phyloP scores from a whole-genome alignment of 1,140 invertebrate genomes.

The Vanessa tameamea region DNA sequence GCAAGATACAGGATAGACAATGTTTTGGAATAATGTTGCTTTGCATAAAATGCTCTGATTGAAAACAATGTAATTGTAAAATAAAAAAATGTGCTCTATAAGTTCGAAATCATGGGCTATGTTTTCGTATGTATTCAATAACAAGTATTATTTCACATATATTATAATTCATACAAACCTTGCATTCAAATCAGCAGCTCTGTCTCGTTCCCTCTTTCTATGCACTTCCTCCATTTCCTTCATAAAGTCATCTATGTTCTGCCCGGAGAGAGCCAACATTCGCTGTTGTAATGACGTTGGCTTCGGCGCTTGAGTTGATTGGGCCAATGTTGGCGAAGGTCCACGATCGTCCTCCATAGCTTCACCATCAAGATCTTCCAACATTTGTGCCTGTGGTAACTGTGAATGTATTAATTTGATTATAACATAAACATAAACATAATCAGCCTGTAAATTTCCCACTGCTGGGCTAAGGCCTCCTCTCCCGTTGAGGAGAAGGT shows the following conservation, averaged over 20 bases:
- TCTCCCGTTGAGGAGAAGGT: no score
- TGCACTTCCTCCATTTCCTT: conserved; percentile 94
- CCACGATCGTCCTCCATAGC: conserved; percentile 48
- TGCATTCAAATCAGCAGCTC: conserved; percentile 83
- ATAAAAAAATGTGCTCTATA: no score
- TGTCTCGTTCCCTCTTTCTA: conserved; percentile 85
- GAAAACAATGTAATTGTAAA: no score
- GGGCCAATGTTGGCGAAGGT: conserved; percentile 24
- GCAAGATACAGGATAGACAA: no score
- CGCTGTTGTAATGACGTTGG: conserved; percentile 90
- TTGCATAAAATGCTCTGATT: no score
- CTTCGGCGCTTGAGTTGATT: conserved; percentile 78
- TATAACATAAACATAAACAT: no score
- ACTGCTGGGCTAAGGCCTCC: no score
- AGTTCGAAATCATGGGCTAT: no score
- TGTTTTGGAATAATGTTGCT: no score
- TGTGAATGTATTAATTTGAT: neutral
- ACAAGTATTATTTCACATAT: no score
- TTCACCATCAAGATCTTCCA: conserved; percentile 57
- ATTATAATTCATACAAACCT: conserved; percentile 49
- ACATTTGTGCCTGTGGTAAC: neutral
- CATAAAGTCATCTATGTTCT: conserved; percentile 96
- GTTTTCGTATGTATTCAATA: no score
- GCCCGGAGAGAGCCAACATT: conserved; percentile 91
- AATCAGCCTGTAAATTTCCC: no score